Base-by-base conservation (phyloP, 2,113 vertebrate genomes). In the Dendropsophus ebraccatus region DNA sequence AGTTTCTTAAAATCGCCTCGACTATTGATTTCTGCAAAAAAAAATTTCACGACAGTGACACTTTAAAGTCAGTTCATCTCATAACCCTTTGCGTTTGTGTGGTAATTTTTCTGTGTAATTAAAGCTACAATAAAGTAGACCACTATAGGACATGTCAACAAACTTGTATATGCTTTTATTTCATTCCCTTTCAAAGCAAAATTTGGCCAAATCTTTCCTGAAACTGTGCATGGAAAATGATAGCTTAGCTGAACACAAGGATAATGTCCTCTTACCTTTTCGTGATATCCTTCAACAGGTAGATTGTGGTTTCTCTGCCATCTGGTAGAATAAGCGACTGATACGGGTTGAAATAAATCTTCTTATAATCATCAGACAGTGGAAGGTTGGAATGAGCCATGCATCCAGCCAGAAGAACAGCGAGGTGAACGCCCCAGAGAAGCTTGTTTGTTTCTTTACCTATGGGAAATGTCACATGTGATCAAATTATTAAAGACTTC, bases 261-360 rank as follows among this genome's bases (percentile, higher is more conserved):
- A 47, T n/a, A 47, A 76, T 75, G n/a, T 32, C 58, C 50, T 78
- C 90, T 86, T 93, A 97, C 96, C 96, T 96, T 88, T 93, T 95
- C 41, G 95, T 92, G 52, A 93, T 92, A 76, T 96, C 96, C 88
- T 95, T 95, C 67, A 94, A 90, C 65, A 97, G 91, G 47, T 94
- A 91, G 72, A 97, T 0, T 41, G 94, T 91, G 5, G 91, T 96
- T 91, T 95, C 90, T 88, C 93, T 96, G 28, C 94, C 95, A 56
- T 96, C 94, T 65, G 90, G 91, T 75, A 97, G 91, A 90, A 95
- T 79, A 56, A 91, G 49, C 14, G 91, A 91, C 62, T 90, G 90
- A 60, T 92, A 90, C 86, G 91, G 90, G 50, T 88, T 90, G 87
- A 89, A 90, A 82, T 91, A 90, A 17, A 87, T 0, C 0, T 81